Conservation (phyloP, 2,113 vertebrate species). For the Daboia siamensis region DNA sequence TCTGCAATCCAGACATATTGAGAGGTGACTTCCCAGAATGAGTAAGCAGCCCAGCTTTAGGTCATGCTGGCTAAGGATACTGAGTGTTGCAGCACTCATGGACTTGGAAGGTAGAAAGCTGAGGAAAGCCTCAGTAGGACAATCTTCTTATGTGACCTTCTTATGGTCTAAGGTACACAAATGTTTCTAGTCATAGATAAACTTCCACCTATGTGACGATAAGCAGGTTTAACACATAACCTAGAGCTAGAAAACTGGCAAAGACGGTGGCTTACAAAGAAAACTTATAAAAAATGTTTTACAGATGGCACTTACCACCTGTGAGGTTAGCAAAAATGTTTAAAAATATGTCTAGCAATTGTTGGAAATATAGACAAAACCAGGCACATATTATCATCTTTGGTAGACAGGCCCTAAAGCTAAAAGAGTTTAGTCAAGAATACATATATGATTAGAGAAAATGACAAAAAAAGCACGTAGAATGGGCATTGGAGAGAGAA, state of each 20-base stretch:
- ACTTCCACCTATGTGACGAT: background rate
- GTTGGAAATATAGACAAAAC: too few relatives aligned
- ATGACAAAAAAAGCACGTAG: too few relatives aligned
- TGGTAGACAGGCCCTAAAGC: too few relatives aligned
- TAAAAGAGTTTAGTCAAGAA: too few relatives aligned
- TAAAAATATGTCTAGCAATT: too few relatives aligned
- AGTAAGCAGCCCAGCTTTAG: background rate
- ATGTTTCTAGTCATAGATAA: background rate
- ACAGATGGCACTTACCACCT: too few relatives aligned
- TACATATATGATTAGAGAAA: too few relatives aligned
- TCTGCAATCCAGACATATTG: background rate
- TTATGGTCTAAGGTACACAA: background rate
- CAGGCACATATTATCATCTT: too few relatives aligned
- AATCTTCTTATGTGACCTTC: background rate
- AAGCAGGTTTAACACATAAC: background rate
- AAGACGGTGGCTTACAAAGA: too few relatives aligned
- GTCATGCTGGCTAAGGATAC: background rate
- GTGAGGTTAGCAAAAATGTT: too few relatives aligned
- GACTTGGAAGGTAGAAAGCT: background rate
- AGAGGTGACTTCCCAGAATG: background rate
- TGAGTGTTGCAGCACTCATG: background rate
- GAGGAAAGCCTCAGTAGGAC: background rate
- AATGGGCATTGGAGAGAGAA: background rate
- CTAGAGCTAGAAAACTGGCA: too few relatives aligned
- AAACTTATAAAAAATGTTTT: too few relatives aligned